Base-by-base conservation (phyloP, 2,888 invertebrate species). In the Drosophila nr. perissopoda region DNA sequence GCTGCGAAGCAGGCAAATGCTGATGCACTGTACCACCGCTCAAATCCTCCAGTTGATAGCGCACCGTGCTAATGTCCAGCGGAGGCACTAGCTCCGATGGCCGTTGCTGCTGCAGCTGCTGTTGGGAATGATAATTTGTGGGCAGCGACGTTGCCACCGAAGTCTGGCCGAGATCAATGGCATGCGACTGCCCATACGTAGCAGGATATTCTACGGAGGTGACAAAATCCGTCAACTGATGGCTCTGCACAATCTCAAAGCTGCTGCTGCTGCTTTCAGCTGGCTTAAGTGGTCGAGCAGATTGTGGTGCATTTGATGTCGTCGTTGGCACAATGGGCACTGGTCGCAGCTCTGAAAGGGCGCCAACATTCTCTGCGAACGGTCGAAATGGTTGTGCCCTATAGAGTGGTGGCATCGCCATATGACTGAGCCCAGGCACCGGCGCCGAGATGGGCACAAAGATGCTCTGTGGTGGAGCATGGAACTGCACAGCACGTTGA, bases 171-270 rank as follows among this genome's bases (percentile, higher is more conserved):
- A 97, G 95, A 67, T 93, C 93, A 25, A 91, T 91, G 13, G 92
- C 76, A 61, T 91, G 92, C 4, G 93, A 91, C 83, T 96, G 95
- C 67, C 96, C 94, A 62, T 95, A 94, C 78, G 96, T 95, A 49
- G 96, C 94, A 13, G 96, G 96, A 91, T 96, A 96, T 80, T 96
- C 96, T 49, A 96, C 94, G 2, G 96, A 95, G 49, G 96, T 95
- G 1, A 96, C 94, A 83, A 94, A 96, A 87, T 96, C 95, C 4
- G 95, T 95, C 8, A 96, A 83, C 49, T 95, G 95, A 60, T 96
- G 94, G 87, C 96, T 96, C 83, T 95, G 95, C 25, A 92, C 82
- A 21, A 92, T 92, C 62, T 92, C 92, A 70, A 92, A 92, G 66
- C 83, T 90, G 67, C 86, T 77, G 13, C 56, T 10, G 53, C 53